Conservation (phyloP, 1,140 invertebrate species). For the Mamestra configurata region DNA sequence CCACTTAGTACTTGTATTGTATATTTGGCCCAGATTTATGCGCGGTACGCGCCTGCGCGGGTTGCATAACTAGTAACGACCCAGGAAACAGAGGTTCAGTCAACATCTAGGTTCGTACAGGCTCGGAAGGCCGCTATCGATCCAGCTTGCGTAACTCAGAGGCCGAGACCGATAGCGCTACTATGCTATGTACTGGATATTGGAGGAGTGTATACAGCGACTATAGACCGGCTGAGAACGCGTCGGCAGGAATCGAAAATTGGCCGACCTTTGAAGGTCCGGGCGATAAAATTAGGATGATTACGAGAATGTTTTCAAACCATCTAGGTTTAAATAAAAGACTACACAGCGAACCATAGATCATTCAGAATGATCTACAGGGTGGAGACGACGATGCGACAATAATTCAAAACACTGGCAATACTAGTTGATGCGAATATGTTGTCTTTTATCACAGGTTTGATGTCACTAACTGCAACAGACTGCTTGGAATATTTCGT, state of each 20-base stretch:
- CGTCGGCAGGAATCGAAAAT: not conserved
- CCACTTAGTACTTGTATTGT: constrained; percentile 23
- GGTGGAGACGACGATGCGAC: no score
- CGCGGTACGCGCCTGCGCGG: constrained; percentile 11
- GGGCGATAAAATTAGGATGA: no score
- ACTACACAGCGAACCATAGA: no score
- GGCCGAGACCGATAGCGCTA: not conserved
- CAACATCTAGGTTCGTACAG: constrained; percentile 41
- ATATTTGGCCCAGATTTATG: constrained; percentile 30
- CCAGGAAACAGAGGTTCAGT: constrained; percentile 38
- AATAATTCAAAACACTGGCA: no score
- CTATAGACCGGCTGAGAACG: not conserved
- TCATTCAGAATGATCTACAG: no score
- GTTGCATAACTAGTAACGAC: constrained; percentile 42
- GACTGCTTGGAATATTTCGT: no score
- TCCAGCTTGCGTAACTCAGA: constrained; percentile 29
- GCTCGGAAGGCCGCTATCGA: constrained; percentile 20
- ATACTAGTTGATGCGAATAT: no score
- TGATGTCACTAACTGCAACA: no score
- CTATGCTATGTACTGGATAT: not conserved
- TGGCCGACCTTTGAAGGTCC: no score
- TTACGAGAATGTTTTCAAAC: no score
- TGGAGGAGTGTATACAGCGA: not conserved
- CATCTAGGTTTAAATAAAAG: no score
- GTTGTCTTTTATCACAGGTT: no score